Conservation (phyloP, 2,113 vertebrate genomes). For the Hippolais icterina region DNA sequence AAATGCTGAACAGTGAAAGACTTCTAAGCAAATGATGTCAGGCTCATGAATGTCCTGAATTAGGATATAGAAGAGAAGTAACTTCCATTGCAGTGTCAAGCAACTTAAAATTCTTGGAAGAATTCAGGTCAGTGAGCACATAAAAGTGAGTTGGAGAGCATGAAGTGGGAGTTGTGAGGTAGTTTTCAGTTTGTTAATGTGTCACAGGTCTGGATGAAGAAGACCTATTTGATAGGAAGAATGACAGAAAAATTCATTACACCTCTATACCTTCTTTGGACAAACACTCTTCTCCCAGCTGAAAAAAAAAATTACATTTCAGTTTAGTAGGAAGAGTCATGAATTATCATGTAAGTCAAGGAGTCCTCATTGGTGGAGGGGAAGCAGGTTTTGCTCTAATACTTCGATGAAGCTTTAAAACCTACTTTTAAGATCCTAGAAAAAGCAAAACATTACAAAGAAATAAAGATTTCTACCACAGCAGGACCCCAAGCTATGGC, state of each 20-base stretch:
- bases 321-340: background rate
- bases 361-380: background rate
- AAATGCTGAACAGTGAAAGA: background rate
- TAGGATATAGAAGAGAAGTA: background rate
- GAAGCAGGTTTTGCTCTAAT: background rate
- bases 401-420: background rate
- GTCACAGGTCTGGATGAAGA: background rate
- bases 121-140: slow-evolving; percentile 14
- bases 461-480: background rate
- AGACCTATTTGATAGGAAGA: background rate
- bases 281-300: background rate
- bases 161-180: background rate
- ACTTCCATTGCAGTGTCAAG: background rate
- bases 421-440: background rate
- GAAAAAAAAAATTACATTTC: background rate
- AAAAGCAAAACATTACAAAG: background rate
- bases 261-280: background rate
- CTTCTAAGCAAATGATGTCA: background rate
- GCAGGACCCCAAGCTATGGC: background rate
- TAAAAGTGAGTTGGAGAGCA: background rate
- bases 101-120: slow-evolving; percentile 33
- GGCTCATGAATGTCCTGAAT: background rate
- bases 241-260: background rate
- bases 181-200: background rate
- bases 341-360: background rate